Percentiles rank a stretch among this genome's conserved stretches.
phyloP scores from a whole-genome alignment of 2,113 vertebrate genomes.

The Hemiprocne comata region DNA sequence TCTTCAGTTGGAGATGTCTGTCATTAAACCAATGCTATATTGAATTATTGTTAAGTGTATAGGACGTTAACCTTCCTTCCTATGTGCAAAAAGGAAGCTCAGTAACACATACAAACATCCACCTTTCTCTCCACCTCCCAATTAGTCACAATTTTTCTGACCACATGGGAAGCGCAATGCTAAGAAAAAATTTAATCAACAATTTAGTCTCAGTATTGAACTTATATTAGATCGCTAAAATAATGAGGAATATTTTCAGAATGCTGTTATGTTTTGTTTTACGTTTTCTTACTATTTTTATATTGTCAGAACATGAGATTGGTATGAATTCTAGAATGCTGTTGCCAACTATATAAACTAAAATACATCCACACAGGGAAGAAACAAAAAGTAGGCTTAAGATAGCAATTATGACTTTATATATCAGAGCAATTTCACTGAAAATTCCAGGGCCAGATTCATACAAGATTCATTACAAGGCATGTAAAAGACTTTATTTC shows the following conservation, averaged over 20 bases:
- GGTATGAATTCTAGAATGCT: background rate
- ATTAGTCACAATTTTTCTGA: background rate
- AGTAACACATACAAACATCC: background rate
- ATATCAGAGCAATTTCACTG: background rate
- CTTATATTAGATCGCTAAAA: background rate
- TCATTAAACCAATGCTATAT: background rate
- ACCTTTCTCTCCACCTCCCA: background rate
- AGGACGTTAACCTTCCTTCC: background rate
- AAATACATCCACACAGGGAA: background rate
- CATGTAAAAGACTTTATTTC: background rate
- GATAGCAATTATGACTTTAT: background rate
- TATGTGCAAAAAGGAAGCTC: background rate
- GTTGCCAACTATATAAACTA: background rate
- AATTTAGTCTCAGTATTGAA: background rate
- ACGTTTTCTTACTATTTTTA: background rate
- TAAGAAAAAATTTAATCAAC: background rate
- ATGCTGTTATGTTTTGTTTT: background rate
- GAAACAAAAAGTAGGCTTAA: background rate
- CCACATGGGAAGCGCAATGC: background rate
- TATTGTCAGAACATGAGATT: background rate
- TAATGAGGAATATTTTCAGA: background rate
- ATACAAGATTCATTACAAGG: accelerated
- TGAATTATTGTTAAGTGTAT: background rate
- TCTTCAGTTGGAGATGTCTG: background rate
- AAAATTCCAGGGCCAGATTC: background rate